These are phyloP conservation scores for Hippoglossus hippoglossus DNA, from an alignment of 2,797 vertebrate genomes.

Conservation along the genomic window DNA sequence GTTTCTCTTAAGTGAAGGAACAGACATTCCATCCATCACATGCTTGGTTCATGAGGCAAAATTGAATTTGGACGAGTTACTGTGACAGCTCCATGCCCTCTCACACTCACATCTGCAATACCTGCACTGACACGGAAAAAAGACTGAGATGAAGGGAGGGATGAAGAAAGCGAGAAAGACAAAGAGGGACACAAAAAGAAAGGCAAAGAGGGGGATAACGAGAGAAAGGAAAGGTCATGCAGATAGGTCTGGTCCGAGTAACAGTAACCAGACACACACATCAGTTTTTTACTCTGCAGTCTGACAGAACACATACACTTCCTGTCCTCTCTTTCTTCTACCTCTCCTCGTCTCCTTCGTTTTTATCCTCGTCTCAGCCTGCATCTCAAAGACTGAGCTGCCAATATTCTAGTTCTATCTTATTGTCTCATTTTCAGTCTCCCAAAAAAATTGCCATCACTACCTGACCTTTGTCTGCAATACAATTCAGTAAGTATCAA, in stretches of 20 bases:
- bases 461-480: constrained; percentile 46
- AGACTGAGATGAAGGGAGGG: constrained; percentile 42
- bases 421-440: constrained; percentile 34
- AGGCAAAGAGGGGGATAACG: constrained; percentile 7
- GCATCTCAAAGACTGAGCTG: constrained; percentile 21
- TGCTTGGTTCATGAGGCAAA: not conserved
- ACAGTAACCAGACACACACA: constrained; percentile 74
- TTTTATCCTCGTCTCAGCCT: constrained; percentile 29
- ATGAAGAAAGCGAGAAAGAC: constrained; percentile 21
- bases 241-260: constrained; percentile 61
- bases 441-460: constrained; percentile 16
- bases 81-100: constrained; percentile 22
- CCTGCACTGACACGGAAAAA: constrained; percentile 43
- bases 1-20: not conserved
- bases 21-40: constrained; percentile 30
- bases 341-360: constrained; percentile 21
- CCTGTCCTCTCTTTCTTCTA: constrained; percentile 47
- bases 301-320: constrained; percentile 65
- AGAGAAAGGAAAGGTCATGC: constrained; percentile 40
- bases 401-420: constrained; percentile 38
- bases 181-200: not conserved
- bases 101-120: constrained; percentile 17
- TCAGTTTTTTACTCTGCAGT: constrained; percentile 30
- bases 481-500: constrained; percentile 17
- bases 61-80: constrained; percentile 16